These are phyloP conservation scores for Amphimallon solstitiale DNA, from an alignment of 2,888 invertebrate genomes.

Conservation along the genomic window DNA sequence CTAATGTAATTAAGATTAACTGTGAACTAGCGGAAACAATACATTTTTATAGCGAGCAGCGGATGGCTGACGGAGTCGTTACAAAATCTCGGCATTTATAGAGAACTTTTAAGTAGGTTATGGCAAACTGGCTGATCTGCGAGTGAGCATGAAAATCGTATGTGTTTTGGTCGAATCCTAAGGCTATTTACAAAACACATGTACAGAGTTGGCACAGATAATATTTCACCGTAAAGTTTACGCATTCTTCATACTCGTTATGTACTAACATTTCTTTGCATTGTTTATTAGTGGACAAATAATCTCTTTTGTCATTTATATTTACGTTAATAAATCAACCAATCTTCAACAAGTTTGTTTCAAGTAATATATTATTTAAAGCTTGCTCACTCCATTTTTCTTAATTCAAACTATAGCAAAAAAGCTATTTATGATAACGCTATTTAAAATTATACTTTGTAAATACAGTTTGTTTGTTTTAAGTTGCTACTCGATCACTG, in stretches of 20 bases:
- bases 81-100: conserved; percentile 13
- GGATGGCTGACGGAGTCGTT: neutral
- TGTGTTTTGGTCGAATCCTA: conserved; percentile 14
- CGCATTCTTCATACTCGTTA: neutral
- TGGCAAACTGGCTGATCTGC: conserved; percentile 13
- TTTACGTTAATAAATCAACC: no score
- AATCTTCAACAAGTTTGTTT: no score
- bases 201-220: neutral
- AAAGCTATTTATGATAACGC: no score
- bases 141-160: conserved; percentile 7
- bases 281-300: neutral
- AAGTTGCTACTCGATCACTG: no score
- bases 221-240: neutral
- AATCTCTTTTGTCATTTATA: neutral
- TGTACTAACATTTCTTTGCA: neutral
- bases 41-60: neutral
- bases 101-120: conserved; percentile 23
- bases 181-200: neutral
- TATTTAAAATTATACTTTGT: no score
- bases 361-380: no score
- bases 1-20: conserved; percentile 15
- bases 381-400: no score
- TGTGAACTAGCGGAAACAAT: conserved; percentile 13
- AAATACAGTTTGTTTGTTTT: no score
- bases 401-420: no score